phyloP scores from a whole-genome alignment of 2,113 vertebrate genomes.

The Sula dactylatra region DNA sequence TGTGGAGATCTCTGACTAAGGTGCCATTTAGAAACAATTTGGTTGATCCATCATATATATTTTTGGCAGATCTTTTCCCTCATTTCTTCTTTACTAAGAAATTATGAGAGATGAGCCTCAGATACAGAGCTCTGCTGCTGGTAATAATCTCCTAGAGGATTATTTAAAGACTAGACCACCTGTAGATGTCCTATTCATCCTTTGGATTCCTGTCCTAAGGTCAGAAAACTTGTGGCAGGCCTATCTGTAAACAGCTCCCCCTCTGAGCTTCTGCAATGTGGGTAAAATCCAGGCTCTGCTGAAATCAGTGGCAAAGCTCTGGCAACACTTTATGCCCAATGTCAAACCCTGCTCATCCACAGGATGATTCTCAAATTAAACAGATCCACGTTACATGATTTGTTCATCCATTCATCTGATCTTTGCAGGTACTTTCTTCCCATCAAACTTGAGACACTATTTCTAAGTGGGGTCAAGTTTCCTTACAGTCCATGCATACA shows the following conservation, averaged over 20 bases:
- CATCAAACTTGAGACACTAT: not conserved
- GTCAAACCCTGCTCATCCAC: not conserved
- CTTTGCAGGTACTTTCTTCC: not conserved
- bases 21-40: conserved; percentile 68
- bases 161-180: not conserved
- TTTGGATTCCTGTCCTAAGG: not conserved
- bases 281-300: not conserved
- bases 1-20: conserved; percentile 53
- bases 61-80: conserved; percentile 33
- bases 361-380: not conserved
- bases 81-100: conserved; percentile 32
- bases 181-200: not conserved
- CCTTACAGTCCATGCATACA: not conserved
- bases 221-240: not conserved
- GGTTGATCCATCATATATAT: conserved; percentile 50
- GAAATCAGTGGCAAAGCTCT: not conserved
- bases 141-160: not conserved
- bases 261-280: not conserved
- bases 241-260: not conserved
- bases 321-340: not conserved
- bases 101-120: conserved; percentile 34
- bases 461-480: not conserved
- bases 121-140: not conserved
- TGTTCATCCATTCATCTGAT: not conserved
- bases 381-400: not conserved